phyloP scores from a whole-genome alignment of 1,140 invertebrate genomes.

The Drosophila rhopaloa region DNA sequence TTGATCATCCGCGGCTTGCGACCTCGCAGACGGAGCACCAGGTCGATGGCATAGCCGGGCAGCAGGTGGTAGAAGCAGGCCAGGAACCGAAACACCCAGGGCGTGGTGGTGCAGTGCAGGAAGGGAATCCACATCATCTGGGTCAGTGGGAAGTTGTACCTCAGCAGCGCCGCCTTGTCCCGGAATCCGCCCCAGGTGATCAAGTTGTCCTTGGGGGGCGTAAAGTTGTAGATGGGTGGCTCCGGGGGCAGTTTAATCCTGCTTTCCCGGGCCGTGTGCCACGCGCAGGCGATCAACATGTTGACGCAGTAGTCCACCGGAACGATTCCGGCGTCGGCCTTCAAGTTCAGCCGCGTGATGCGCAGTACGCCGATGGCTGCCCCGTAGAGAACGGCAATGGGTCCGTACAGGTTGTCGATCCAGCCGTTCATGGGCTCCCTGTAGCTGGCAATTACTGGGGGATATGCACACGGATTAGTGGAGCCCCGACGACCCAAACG shows the following conservation, averaged over 20 bases:
- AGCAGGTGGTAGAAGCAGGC: constrained; percentile 86
- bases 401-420: constrained; percentile 96
- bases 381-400: constrained; percentile 90
- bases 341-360: constrained; percentile 85
- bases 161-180: constrained; percentile 58
- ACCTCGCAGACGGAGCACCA: constrained; percentile 84
- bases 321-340: constrained; percentile 90
- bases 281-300: constrained; percentile 90
- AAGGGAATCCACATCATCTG: constrained; percentile 85
- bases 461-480: background rate
- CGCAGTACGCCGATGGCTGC: constrained; percentile 90
- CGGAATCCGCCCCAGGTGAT: constrained; percentile 88
- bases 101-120: constrained; percentile 83
- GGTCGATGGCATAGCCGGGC: constrained; percentile 87
- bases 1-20: constrained; percentile 85
- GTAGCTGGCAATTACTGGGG: constrained; percentile 91
- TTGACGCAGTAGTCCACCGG: constrained; percentile 93
- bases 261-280: constrained; percentile 38
- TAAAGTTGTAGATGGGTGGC: constrained; percentile 88
- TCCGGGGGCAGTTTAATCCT: background rate
- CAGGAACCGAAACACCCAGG: constrained; percentile 83
- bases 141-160: constrained; percentile 69
- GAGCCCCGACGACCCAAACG: background rate
- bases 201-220: constrained; percentile 87
- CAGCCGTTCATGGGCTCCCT: constrained; percentile 90